Evolutionary conservation across 1,140 invertebrate species (phyloP).

Genomic region (Globodera ellingtonae): DNA sequence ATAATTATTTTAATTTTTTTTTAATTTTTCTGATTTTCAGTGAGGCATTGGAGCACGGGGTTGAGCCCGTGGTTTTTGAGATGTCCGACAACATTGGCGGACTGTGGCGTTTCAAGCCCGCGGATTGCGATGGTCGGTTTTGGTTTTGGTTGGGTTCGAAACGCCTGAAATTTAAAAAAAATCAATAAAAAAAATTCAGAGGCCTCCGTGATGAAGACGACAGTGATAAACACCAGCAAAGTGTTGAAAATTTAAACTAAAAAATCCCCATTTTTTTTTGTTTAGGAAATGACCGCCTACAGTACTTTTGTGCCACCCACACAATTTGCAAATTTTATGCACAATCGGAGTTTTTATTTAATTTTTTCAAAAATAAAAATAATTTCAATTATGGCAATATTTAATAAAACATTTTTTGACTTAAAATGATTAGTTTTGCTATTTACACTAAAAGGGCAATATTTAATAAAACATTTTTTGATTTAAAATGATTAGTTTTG

Average conservation of each 20-base stretch:
- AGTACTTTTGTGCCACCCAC: slow-evolving; percentile 67
- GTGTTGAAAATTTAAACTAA: slow-evolving; percentile 58
- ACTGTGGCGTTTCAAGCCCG: slow-evolving; percentile 62
- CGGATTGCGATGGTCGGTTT: slow-evolving; percentile 45
- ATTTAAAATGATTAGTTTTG: too few species aligned
- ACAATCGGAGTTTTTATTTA: slow-evolving; percentile 57
- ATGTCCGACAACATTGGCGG: slow-evolving; percentile 65
- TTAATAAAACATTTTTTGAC: too few species aligned
- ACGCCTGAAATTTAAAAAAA: background rate
- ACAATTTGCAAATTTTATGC: slow-evolving; percentile 67
- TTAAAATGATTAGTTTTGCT: too few species aligned
- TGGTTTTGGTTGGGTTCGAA: background rate
- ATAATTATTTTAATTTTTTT: too few species aligned
- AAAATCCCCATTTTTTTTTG: background rate
- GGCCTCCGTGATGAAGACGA: slow-evolving; percentile 67
- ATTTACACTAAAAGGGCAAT: too few species aligned
- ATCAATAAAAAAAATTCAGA: slow-evolving; percentile 31
- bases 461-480: too few species aligned
- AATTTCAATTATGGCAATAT: too few species aligned
- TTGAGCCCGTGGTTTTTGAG: slow-evolving; percentile 66
- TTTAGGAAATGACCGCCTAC: slow-evolving; percentile 60
- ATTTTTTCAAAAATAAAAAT: too few species aligned
- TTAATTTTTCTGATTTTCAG: slow-evolving; percentile 13
- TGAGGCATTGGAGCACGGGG: slow-evolving; percentile 54
- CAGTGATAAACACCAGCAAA: slow-evolving; percentile 69